Evolutionary conservation across 2,797 vertebrate species (phyloP), one percentile per base, ranked within the genome.

Genomic region (Poecile montanus): DNA sequence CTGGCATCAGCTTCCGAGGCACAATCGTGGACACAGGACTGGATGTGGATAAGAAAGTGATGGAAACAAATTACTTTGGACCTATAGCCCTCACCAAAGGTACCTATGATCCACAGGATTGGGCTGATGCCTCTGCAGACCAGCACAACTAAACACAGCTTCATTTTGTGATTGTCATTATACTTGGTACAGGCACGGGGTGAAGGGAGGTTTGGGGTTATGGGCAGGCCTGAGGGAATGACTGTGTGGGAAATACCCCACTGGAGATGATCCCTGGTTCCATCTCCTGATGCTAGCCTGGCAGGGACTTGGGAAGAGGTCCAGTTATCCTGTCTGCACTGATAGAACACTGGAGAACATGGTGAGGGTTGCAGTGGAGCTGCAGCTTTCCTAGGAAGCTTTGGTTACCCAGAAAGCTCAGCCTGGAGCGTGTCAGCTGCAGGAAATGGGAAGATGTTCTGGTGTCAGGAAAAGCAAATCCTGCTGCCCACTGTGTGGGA

Each of bases 61-160:
- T 99, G 99, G 99, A 99, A 88, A 99, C 98, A 38, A 99, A 99
- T 97, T 99, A 99, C 95, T 99, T 99, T 86, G 99, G 99, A 36
- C 98, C 99, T 5, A n/a, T 99, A n/a, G 98, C 99, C 93, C 97
- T 99, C 45, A 99, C 99, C 11, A 99, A 99, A 98, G 99, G 99
- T 99, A 96, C 56, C 30, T 7, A 8, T 48, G 29, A 27, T 36
- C n/a, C 53, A 50, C 22, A 7, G 86, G 70, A 19, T 74, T 44
- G 74, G 67, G 50, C n/a, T 19, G 30, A 21, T 85, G 27, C 5
- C 34, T 78, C 47, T 62, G 82, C 32, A 77, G 23, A 66, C 4
- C 63, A 71, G 18, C 45, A 42, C 63, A 82, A 0, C 82, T 38
- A 42, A 85, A 29, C 87, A 60, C 40, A 67, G 48, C 57, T 85